A percentile compares a stretch with the other conserved stretches of the same genome.
Conservation (phyloP, 2,797 vertebrate genomes). For the Enteromius fasciolatus region DNA sequence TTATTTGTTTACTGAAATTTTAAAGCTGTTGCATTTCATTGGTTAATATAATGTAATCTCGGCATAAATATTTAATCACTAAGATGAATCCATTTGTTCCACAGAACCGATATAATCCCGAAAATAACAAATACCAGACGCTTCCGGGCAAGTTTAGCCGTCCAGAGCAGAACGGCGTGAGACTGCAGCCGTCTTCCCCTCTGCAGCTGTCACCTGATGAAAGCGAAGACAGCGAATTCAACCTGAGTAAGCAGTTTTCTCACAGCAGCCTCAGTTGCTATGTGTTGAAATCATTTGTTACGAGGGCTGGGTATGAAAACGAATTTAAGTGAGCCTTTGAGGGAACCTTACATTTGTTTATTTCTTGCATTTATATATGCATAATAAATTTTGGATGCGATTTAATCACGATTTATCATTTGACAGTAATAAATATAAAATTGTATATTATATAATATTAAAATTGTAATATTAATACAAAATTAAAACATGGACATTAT, state of each 20-base stretch:
- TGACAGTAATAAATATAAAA: too few relatives aligned
- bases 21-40: neutral
- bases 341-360: neutral
- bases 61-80: neutral
- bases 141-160: conserved; percentile 88
- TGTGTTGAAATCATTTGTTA: neutral
- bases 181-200: conserved; percentile 67
- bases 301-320: neutral
- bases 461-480: neutral
- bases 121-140: conserved; percentile 87
- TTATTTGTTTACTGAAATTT: neutral
- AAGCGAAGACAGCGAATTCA: conserved; percentile 69
- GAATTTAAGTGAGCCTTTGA: neutral
- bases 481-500: neutral
- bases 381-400: too few relatives aligned
- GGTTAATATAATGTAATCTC: neutral
- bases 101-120: conserved; percentile 76
- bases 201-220: conserved; percentile 64
- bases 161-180: conserved; percentile 77
- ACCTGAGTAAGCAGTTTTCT: conserved; percentile 80
- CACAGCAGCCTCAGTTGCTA: neutral
- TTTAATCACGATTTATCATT: too few relatives aligned
- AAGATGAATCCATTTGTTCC: neutral
- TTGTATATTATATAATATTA: too few relatives aligned
- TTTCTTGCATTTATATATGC: neutral